Evolutionary conservation across 2,113 vertebrate species (phyloP), one percentile per base, ranked within the genome.

Genomic region (Forbesichthys papilliferus): DNA sequence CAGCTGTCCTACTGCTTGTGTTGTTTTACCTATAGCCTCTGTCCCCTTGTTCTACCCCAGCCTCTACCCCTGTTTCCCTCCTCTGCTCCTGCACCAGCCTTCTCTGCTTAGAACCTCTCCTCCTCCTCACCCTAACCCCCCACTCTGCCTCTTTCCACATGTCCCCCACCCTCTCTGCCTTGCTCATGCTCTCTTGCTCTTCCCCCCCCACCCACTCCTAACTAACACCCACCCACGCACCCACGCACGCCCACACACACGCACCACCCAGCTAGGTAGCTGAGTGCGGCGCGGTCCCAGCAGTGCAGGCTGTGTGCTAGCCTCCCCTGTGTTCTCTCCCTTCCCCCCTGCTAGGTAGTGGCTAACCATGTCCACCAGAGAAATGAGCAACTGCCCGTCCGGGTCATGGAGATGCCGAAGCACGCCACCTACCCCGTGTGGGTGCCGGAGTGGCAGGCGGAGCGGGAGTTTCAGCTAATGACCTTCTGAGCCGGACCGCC

Each of bases 381-480:
- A 89, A 87, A 91, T 79, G 88, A 90, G 75, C 88, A 88, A 86
- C 91, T 92, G 84, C 92, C 90, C 66, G 72, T 93, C 84, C 91
- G 91, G 81, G 82, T 92, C 87, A 92, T 88, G 91, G 93, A 94
- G 90, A 88, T 90, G 61, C 92, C 92, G 90, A 94, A 93, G 92
- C 93, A 94, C 79, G 93, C 93, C 89, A 94, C 93, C 87, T 94
- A 93, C 86, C 93, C 93, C 20, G 93, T 94, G 84, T 94, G 93
- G 93, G 90, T 94, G 88, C 90, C 93, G 52, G 93, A 93, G 77
- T 93, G 93, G 93, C 92, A 92, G 83, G 91, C 89, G 84, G 92
- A 93, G 85, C 90, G 91, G 89, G 91, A 93, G 88, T 94, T 94
- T 91, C 93, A 94, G 87, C 93, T 93, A 89, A 93, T 94, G 93